Conservation (phyloP, 2,888 invertebrate genomes). For the Koerneria pararmatus region DNA sequence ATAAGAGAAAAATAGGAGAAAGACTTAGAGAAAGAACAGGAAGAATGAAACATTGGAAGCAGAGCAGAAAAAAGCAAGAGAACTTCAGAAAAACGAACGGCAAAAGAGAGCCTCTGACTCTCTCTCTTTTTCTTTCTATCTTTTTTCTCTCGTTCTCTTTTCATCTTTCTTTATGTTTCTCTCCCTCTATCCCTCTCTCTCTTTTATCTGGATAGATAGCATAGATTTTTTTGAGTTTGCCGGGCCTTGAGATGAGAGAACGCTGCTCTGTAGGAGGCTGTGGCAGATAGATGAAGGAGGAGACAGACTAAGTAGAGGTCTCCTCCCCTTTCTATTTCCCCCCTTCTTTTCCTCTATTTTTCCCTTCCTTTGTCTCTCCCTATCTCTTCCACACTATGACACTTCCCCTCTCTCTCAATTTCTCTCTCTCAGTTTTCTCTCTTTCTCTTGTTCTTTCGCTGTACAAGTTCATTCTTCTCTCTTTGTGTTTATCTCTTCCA, state of each 20-base stretch:
- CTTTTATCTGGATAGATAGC: no score
- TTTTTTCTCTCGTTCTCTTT: neutral
- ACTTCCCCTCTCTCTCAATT: neutral
- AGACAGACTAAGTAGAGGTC: no score
- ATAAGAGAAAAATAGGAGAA: no score
- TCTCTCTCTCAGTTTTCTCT: neutral
- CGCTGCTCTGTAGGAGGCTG: no score
- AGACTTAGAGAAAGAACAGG: no score
- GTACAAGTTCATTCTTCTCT: slow-evolving; percentile 1
- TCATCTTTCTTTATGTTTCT: neutral
- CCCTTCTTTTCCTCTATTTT: slow-evolving; percentile 6
- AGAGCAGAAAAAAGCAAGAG: no score
- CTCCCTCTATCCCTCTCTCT: neutral
- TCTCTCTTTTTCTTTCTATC: slow-evolving; percentile 14
- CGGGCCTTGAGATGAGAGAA: no score
- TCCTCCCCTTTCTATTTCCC: neutral
- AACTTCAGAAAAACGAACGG: no score
- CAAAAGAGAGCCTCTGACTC: no score
- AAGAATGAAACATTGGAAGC: no score
- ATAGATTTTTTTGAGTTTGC: no score
- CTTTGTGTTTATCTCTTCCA: slow-evolving; percentile 1
- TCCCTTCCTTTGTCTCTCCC: neutral
- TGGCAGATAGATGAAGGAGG: no score
- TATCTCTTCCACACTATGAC: slow-evolving; percentile 8
- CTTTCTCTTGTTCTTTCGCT: slow-evolving; percentile 8